Percentiles rank a stretch among this genome's conserved stretches.
These are phyloP conservation scores for Heliconius eleuchia DNA, from an alignment of 1,140 invertebrate species.

Conservation along the genomic window DNA sequence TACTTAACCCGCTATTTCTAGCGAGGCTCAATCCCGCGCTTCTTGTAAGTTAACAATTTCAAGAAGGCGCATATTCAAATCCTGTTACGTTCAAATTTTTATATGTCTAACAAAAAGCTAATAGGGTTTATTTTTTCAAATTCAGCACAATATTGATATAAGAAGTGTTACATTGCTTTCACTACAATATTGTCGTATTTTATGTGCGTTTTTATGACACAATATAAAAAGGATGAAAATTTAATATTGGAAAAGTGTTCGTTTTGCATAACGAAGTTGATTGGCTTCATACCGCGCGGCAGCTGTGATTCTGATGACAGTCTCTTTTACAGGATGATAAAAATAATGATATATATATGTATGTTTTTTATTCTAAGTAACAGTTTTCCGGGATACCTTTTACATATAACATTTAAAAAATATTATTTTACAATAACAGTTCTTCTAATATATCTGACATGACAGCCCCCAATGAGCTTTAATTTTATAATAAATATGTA, in stretches of 20 bases:
- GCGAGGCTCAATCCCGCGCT: no score
- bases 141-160: constrained; percentile 4
- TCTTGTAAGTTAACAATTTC: no score
- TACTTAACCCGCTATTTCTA: no score
- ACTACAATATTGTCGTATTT: not conserved
- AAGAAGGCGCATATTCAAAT: no score
- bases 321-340: not conserved
- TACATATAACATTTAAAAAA: not conserved
- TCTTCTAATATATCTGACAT: no score
- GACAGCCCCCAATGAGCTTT: no score
- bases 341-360: not conserved
- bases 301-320: not conserved
- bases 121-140: not conserved
- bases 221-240: constrained; percentile 8
- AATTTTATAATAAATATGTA: no score
- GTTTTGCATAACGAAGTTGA: constrained; percentile 7
- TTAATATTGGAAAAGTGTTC: constrained; percentile 6
- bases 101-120: no score
- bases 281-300: not conserved
- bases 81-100: no score
- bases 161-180: not conserved
- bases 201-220: constrained; percentile 4
- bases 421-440: no score
- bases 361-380: not conserved
- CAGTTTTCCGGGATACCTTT: not conserved